Conservation (phyloP, 2,113 vertebrate genomes). For the Upupa epops region DNA sequence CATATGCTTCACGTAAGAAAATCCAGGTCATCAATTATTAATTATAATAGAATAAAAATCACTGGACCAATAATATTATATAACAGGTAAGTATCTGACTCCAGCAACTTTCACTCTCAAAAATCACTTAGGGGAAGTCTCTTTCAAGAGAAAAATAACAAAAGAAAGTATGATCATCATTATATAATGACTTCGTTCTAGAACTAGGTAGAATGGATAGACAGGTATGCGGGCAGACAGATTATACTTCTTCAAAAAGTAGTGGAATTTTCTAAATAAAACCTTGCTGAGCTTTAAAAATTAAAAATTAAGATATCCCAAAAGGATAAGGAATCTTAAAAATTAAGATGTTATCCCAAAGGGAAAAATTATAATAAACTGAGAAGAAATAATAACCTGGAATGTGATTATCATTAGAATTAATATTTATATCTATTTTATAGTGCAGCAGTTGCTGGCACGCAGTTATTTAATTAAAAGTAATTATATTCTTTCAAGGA, state of each 20-base stretch:
- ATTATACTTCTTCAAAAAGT: background rate
- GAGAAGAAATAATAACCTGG: background rate
- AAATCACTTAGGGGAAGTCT: background rate
- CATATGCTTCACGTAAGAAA: background rate
- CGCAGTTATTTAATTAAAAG: background rate
- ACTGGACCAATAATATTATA: background rate
- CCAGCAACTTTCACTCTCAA: background rate
- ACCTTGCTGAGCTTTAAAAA: background rate
- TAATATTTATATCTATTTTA: background rate
- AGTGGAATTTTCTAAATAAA: background rate
- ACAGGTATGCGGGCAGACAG: background rate
- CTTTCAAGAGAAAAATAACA: background rate
- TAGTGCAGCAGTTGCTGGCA: background rate
- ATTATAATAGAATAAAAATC: background rate
- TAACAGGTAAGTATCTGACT: background rate
- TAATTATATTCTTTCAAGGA: background rate
- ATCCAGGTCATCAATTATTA: conserved; percentile 17
- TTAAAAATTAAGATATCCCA: background rate
- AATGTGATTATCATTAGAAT: background rate
- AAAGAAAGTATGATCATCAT: background rate
- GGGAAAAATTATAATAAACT: background rate
- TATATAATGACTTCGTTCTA: background rate
- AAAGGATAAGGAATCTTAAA: background rate
- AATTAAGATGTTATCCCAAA: background rate
- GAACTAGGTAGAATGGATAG: background rate